Evolutionary conservation across 2,888 invertebrate genomes (phyloP), one percentile per base, ranked within the genome.

Genomic region (Torymus tubicola): DNA sequence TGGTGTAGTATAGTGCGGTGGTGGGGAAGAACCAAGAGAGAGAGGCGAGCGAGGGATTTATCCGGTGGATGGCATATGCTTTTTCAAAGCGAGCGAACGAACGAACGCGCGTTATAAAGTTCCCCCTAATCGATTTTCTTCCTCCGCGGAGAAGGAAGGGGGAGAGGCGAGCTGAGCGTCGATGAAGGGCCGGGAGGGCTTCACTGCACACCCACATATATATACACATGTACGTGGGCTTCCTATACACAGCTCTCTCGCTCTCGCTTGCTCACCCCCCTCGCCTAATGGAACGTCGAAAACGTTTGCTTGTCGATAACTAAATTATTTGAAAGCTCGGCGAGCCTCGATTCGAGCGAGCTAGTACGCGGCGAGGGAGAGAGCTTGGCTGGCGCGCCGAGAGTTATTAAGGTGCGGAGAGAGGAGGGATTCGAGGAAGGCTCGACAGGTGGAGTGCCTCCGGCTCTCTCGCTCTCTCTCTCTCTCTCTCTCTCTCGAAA

Each of bases 271-370:
- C 16, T 31, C 31, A 4, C 12, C 31, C 21, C 24, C 52, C 13
- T 73, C 81, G 85, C 83, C 86, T 87, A 88, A 87, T 87, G 88
- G 88, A 88, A 86, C 84, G 84, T 86, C 86, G 84, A 87, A 87
- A 86, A 85, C 86, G 85, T 86, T 85, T 86, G 85, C 86, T 85
- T 84, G 85, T 85, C 87, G 86, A 87, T 89, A 89, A 89, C 85
- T 88, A 87, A 89, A 88, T 89, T 88, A 88, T 85, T 86, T 84
- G 83, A 85, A 84, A 86, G 85, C 85, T 76, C 67, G 77, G 69
- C 52, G 77, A 75, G 67, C 70, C 61, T 79, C 61, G 73, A 71
- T 42, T 42, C 42, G 63, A 64, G 52, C 42, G 63, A 64, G 52
- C 58, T 74, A 65, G 71, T 21, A 2, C 21, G 21, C 21, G 21